Conservation (phyloP, 2,113 vertebrate species). For the Pseudorhombus dupliciocellatus region DNA sequence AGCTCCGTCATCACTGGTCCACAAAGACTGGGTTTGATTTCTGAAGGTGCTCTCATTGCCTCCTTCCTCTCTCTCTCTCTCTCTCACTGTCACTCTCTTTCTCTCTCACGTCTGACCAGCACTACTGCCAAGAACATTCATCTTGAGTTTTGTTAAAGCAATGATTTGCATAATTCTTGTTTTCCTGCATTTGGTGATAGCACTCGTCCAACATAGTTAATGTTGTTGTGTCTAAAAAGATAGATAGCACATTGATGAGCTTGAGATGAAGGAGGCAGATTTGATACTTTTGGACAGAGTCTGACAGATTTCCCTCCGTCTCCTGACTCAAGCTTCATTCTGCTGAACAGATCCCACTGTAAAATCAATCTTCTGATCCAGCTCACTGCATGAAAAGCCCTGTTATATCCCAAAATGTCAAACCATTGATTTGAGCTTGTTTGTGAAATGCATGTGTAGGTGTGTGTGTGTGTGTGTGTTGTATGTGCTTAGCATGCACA, state of each 20-base stretch:
- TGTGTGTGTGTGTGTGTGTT: background rate
- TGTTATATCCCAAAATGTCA: constrained; percentile 2
- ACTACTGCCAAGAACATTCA: background rate
- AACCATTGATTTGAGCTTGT: background rate
- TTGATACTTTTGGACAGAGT: background rate
- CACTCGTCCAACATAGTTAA: background rate
- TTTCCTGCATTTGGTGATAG: background rate
- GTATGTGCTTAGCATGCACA: background rate
- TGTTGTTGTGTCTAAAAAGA: background rate
- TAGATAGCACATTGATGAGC: background rate
- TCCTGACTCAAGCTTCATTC: background rate
- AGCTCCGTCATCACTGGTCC: constrained; percentile 4
- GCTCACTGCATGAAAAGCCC: background rate
- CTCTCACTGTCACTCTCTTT: too few relatives aligned
- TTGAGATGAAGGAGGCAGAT: background rate
- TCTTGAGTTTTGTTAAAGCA: background rate
- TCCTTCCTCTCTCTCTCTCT: background rate
- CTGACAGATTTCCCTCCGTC: background rate
- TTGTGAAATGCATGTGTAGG: background rate
- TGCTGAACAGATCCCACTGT: background rate
- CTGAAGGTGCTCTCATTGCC: background rate
- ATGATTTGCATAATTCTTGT: background rate
- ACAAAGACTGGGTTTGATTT: constrained; percentile 13
- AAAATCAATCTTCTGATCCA: background rate
- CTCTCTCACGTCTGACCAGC: background rate